Evolutionary conservation across 2,797 vertebrate genomes (phyloP).

Genomic region (Moxostoma hubbsi): DNA sequence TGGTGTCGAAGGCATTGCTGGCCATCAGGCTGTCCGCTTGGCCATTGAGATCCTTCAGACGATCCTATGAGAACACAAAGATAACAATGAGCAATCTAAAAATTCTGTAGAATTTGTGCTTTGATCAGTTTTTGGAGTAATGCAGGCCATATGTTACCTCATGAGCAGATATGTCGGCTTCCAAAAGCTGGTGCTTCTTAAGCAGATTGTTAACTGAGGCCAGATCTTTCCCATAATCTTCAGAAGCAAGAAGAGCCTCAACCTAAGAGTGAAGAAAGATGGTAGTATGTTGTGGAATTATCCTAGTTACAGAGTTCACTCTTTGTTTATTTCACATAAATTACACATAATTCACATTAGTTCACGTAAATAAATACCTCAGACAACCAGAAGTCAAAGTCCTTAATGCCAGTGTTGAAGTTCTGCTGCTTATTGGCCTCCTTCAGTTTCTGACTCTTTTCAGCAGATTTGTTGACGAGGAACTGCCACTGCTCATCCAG

Average conservation of each 20-base stretch:
- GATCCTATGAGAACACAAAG: slow-evolving; percentile 79
- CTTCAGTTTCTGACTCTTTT: slow-evolving; percentile 98
- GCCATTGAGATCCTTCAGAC: slow-evolving; percentile 94
- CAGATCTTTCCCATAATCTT: slow-evolving; percentile 98
- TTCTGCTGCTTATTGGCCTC: slow-evolving; percentile 99
- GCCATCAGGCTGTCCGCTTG: slow-evolving; percentile 97
- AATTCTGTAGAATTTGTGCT: no score
- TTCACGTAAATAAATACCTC: slow-evolving; percentile 79
- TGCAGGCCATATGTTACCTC: slow-evolving; percentile 78
- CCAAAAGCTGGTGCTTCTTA: slow-evolving; percentile 96
- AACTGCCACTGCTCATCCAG: slow-evolving; percentile 98
- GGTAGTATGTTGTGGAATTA: no score
- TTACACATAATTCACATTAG: no score
- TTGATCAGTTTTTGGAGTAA: background rate
- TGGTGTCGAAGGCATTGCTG: slow-evolving; percentile 94
- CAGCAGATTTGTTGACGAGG: slow-evolving; percentile 96
- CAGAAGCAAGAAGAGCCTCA: slow-evolving; percentile 95
- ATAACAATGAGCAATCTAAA: background rate
- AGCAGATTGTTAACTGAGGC: slow-evolving; percentile 98
- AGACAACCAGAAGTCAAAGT: slow-evolving; percentile 99
- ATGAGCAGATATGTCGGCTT: slow-evolving; percentile 97
- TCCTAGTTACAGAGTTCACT: no score
- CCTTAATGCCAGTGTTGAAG: slow-evolving; percentile 98
- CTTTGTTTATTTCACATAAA: no score
- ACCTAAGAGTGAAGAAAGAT: slow-evolving; percentile 76